Evolutionary conservation across 2,797 vertebrate species (phyloP), one percentile per base, ranked within the genome.

Genomic region (Spinibarbus caldwelli): DNA sequence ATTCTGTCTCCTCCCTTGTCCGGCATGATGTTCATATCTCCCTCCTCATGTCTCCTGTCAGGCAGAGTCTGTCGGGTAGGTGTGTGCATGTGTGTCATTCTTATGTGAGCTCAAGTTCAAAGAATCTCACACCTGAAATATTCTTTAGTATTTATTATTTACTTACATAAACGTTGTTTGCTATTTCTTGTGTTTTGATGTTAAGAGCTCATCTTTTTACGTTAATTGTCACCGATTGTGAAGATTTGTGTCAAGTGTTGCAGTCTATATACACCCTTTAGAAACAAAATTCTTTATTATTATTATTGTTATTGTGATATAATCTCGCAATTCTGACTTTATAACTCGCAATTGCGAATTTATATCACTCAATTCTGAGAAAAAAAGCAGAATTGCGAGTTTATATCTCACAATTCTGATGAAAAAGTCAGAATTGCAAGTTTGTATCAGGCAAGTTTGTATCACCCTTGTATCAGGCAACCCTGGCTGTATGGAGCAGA

Each of bases 11-110:
- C 26, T 73, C 2, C 2, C 23, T 64, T 80, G 82, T 80, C 43
- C 1, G 3, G 52, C 47, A 29, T 86, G 70, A 80, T 78, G 64
- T 82, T 82, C 41, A 45, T 80, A 75, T 85, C 52, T 52, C 29
- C 8, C 36, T 41, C 23, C 52, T 80, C 34, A 47, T 71, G 31
- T 85, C 76, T 54, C 29, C 29, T 38, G 76, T 80, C 66, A 85
- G 52, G 36, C 29, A 23, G 17, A 83, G 64, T 38, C 23, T 78
- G 45, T 78, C 17, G 10, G 19, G 64, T 31, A 34, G n/a, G 17
- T 59, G 31, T 43, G 64, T 43, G 36, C 67, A 5, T 31, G 26
- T 34, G 26, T 45, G 52, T 71, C 52, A 57, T 82, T 43, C 29
- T 72, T 41, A 29, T 29, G 11, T 45, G 7, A 21, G 29, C 34